Base-by-base conservation (phyloP, 2,113 vertebrate species). In the Urocynchramus pylzowi region DNA sequence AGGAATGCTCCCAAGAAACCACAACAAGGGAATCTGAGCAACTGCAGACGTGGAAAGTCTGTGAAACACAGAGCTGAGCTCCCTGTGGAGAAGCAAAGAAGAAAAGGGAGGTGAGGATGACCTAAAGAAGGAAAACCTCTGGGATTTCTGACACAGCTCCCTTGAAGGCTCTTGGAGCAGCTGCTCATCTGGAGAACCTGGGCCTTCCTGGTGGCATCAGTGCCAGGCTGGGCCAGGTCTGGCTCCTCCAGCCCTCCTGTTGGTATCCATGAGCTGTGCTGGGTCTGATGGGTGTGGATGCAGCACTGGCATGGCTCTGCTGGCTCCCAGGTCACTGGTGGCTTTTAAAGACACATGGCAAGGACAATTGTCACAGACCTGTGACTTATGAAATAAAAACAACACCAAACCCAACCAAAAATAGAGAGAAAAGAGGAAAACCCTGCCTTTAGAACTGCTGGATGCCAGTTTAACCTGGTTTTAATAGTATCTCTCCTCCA, bases 1-100 rank as follows among this genome's bases (percentile, higher is more conserved):
- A 83, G 71, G 70, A 93, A 95, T 85, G 76, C 35, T 56, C 53
- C 75, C 30, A 64, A 84, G 84, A 83, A 86, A 69, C 89, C 64
- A 89, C 93, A 92, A 88, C 42, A 76, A 91, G 52, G 13, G 52
- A 37, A 76, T 68, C 21, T 47, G 85, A 87, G 86, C 44, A 52
- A 86, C 37, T 61, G 63, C 47, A 90, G 84, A 80, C 64, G 45
- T 77, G 52, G 65, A 74, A 80, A 94, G 74, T 49, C 68, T 90
- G 10, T 42, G 37, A 6, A 42, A 24, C 41, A 37, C n/a, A 77
- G 54, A 21, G 27, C 33, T 4, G 2, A 64, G 60, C 60, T 88
- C 69, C 63, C 44, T 18, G 56, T 4, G 21, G 37, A 52, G 47
- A 12, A 35, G 17, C 10, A 19, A 14, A 15, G 52, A n/a, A 59